Evolutionary conservation across 37 sponge, comb jelly and placozoan species (phyloP), one percentile per base, ranked within the genome.

Genomic region (Eunapius fragilis): DNA sequence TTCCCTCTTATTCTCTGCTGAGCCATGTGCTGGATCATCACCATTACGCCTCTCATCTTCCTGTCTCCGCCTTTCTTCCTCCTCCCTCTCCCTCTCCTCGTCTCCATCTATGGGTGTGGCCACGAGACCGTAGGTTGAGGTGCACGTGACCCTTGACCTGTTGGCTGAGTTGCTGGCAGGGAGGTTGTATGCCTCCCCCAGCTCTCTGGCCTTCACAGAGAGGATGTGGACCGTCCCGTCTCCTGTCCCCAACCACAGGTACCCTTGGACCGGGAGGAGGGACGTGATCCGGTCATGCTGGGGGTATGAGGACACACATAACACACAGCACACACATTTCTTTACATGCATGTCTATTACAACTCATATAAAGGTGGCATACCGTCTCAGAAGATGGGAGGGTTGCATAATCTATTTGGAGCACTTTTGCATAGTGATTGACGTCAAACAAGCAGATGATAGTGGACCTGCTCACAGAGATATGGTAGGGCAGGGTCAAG

Each of bases 181-280:
- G 14, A 38, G 41, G 48, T n/a, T 41, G n/a, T 17, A n/a, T 27
- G 26, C 41, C 17, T 37, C 50, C 0, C 9, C 2, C 73, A 13
- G 25, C 45, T 75, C 90, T 35, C 38, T 74, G 0, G 50, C 76
- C 27, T 25, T 25, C 26, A 86, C 72, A 3, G 91, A 86, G 70
- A 91, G 86, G 31, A 87, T 71, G 75, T 73, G 79, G 32, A 87
- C 70, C 27, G 45, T 13, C 22, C 87, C 91, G 67, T 75, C 50
- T 49, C 91, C 87, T 28, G 79, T 91, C 2, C 91, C 91, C 4
- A 91, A 31, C 84, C 84, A 82, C 36, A 91, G 69, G 34, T 74
- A 7, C 9, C 41, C 83, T 19, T 58, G 75, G 0, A 48, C 37
- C 13, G 37, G 23, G 69, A 86, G 48, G 28, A 86, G 67, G 26